Evolutionary conservation across 2,888 invertebrate genomes (phyloP).

Genomic region (Drosophila prostipennis): DNA sequence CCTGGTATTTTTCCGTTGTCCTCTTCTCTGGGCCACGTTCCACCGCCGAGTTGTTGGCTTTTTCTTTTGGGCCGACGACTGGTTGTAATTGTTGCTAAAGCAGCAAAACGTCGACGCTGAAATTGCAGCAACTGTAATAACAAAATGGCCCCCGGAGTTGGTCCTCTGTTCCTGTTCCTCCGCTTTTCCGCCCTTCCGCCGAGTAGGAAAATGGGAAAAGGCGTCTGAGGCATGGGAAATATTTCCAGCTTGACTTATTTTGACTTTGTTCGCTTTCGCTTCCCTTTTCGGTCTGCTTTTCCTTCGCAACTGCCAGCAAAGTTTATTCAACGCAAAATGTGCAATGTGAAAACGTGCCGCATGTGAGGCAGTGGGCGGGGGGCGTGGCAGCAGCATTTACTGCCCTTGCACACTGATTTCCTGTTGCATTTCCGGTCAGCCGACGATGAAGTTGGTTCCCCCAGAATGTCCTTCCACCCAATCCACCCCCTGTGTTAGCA

Average conservation of each 20-base stretch:
- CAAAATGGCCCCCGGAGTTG: conserved; percentile 77
- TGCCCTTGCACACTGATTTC: conserved; percentile 69
- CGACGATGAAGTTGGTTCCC: conserved; percentile 2
- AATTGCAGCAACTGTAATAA: conserved; percentile 77
- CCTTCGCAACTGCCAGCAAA: conserved; percentile 50
- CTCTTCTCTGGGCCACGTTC: conserved; percentile 26
- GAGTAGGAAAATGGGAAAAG: conserved; percentile 3
- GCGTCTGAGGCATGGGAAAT: conserved; percentile 52
- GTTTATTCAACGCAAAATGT: conserved; percentile 78
- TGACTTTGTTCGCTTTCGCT: conserved; percentile 56
- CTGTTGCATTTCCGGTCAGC: conserved; percentile 64
- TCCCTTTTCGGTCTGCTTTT: conserved; percentile 9
- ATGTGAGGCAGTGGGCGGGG: conserved; percentile 24
- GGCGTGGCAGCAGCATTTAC: conserved; percentile 46
- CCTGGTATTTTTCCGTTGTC: conserved; percentile 23
- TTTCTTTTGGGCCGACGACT: conserved; percentile 17
- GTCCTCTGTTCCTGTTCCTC: conserved; percentile 36
- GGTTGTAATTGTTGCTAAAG: conserved; percentile 73
- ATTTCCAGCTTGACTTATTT: conserved; percentile 77
- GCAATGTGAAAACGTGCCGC: conserved; percentile 61
- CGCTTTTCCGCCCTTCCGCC: conserved; percentile 3
- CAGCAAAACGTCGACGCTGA: conserved; percentile 60
- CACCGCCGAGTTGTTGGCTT: conserved; percentile 17
- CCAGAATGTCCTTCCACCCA: background rate
- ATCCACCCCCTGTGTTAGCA: conserved; percentile 4